Evolutionary conservation across 2,797 vertebrate genomes (phyloP).

Genomic region (Trachops cirrhosus): DNA sequence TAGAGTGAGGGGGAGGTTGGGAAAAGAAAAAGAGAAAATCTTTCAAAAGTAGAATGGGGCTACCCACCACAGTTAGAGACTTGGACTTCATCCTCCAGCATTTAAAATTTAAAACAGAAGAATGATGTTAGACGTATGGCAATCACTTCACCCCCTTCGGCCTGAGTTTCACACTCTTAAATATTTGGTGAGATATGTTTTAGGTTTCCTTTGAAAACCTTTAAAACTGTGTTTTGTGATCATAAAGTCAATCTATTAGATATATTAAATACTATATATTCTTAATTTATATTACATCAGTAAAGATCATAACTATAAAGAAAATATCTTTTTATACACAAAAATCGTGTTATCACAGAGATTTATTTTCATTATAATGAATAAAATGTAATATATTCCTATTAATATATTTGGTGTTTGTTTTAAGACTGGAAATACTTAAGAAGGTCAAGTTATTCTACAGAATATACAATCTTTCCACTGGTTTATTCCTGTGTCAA

Average conservation of each 20-base stretch:
- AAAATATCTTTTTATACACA: neutral
- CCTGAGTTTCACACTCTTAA: neutral
- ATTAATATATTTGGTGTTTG: neutral
- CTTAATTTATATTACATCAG: slow-evolving; percentile 1
- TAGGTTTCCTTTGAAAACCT: neutral
- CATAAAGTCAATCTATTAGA: neutral
- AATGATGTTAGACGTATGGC: neutral
- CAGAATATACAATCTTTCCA: neutral
- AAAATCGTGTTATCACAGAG: slow-evolving; percentile 12
- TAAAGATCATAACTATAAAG: neutral
- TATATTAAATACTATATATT: neutral
- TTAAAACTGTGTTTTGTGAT: slow-evolving; percentile 30
- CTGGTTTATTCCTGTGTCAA: neutral
- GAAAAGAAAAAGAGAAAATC: neutral
- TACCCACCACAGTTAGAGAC: neutral
- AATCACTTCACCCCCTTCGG: neutral
- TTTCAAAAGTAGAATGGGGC: neutral
- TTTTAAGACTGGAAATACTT: neutral
- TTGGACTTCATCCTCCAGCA: neutral
- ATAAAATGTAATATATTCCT: neutral
- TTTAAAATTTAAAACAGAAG: neutral
- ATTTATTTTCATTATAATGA: slow-evolving; percentile 37
- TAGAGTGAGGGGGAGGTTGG: neutral
- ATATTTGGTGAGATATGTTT: neutral
- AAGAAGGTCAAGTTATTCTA: slow-evolving; percentile 17